Evolutionary conservation across 2,888 invertebrate species (phyloP).

Genomic region (Lycophotia porphyrea): DNA sequence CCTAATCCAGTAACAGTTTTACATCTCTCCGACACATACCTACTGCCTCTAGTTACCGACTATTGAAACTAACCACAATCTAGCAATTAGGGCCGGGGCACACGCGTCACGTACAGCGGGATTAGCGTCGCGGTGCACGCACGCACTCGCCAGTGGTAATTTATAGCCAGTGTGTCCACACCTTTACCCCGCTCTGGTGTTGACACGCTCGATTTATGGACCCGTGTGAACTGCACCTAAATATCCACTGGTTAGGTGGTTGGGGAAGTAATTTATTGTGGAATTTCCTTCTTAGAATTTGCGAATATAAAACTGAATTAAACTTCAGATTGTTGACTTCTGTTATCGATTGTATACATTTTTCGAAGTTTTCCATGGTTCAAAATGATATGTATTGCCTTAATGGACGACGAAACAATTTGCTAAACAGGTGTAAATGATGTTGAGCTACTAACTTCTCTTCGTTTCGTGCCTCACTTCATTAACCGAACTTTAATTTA

Average conservation of each 20-base stretch:
- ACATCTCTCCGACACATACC: conserved; percentile 11
- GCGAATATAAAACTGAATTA: background rate
- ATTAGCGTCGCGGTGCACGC: conserved; percentile 77
- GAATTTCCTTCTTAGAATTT: background rate
- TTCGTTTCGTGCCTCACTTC: conserved; percentile 45
- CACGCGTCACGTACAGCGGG: conserved; percentile 73
- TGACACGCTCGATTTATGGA: conserved; percentile 82
- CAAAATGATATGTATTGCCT: background rate
- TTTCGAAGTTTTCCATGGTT: too few species aligned
- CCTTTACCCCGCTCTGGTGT: conserved; percentile 81
- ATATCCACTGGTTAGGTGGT: conserved; percentile 56
- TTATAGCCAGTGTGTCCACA: conserved; percentile 81
- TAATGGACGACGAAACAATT: conserved; percentile 7
- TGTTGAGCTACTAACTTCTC: conserved; percentile 32
- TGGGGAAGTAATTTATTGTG: conserved; percentile 25
- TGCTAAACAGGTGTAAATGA: conserved; percentile 30
- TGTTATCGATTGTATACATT: too few species aligned
- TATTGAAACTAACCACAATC: conserved; percentile 67
- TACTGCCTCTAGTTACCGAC: conserved; percentile 54
- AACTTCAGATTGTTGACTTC: background rate
- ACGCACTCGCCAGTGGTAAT: conserved; percentile 76
- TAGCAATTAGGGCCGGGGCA: conserved; percentile 71
- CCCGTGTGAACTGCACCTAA: conserved; percentile 72
- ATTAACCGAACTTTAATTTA: conserved; percentile 70
- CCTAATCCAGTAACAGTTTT: conserved; percentile 24